These are phyloP conservation scores for Echinometra lucunter DNA, from an alignment of 53 echinoderm and acorn worm species.

Conservation along the genomic window DNA sequence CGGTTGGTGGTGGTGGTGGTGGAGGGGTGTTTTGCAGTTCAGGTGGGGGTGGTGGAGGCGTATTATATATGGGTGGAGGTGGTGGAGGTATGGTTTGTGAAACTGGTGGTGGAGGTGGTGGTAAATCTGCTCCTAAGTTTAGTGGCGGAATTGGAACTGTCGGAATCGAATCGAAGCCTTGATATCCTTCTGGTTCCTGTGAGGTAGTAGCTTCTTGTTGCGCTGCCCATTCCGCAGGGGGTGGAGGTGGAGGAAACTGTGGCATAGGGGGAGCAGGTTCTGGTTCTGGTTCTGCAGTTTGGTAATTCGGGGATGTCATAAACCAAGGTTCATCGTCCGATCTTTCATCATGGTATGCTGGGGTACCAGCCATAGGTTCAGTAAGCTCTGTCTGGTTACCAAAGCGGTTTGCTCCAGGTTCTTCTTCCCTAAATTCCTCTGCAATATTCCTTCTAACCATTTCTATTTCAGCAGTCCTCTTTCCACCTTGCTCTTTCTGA, in stretches of 20 bases:
- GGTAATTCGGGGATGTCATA: background rate
- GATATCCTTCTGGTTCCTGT: background rate
- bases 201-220: background rate
- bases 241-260: background rate
- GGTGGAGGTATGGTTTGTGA: background rate
- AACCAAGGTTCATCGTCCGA: conserved; percentile 39
- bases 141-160: background rate
- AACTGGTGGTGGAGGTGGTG: conserved; percentile 8
- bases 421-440: background rate
- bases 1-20: background rate
- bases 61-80: background rate
- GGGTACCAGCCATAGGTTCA: background rate
- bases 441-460: conserved; percentile 24
- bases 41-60: background rate
- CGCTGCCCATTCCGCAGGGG: background rate
- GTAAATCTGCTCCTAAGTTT: background rate
- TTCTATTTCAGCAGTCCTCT: background rate
- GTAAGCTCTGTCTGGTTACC: background rate
- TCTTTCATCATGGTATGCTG: background rate
- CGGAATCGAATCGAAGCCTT: background rate
- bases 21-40: background rate
- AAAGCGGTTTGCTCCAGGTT: background rate
- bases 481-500: background rate
- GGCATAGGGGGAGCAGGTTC: background rate
- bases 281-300: background rate